Evolutionary conservation across 2,888 invertebrate genomes (phyloP), one percentile per base, ranked within the genome.

Genomic region (Stegophylla sp.): DNA sequence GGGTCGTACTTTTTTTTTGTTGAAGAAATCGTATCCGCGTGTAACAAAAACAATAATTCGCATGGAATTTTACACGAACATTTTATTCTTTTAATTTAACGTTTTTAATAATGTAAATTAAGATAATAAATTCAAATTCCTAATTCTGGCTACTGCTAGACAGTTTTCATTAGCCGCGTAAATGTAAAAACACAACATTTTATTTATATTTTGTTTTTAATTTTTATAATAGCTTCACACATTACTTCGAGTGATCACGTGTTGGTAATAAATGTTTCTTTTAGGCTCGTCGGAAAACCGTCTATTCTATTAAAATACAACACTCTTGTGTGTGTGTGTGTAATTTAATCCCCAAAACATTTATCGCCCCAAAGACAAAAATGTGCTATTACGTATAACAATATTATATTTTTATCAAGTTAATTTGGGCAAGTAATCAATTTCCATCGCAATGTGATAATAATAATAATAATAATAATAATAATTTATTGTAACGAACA

Each of bases 391-490:
- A n/a, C n/a, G n/a, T n/a, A n/a, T n/a, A n/a, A 17, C 20, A 28
- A 73, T 43, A 28, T 53, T 1, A 56, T 56, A 10, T 74, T 61
- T 67, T 61, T 15, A 73, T 48, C 20, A 12, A 10, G 63, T 63
- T 63, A 48, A 74, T 53, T 45, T 48, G 15, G 48, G 20, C 34
- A n/a, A 9, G 74, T 51, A 51, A 63, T 74, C 28, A 17, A 61
- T 45, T 73, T 28, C 12, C n/a, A 28, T 73, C 9, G 3, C n/a
- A 9, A 63, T 15, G 20, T 63, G 48, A 63, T 74, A 48, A 74
- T 63, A n/a, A n/a, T n/a, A n/a, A n/a, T n/a, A n/a, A n/a, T 20
- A 20, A 59, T 56, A 56, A 72, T n/a, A 23, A 72, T 28, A 26
- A 28, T n/a, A 45, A 61, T 9, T 20, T n/a, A 26, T 66, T n/a